phyloP scores from a whole-genome alignment of 2,888 invertebrate genomes.

The Spodoptera picta region DNA sequence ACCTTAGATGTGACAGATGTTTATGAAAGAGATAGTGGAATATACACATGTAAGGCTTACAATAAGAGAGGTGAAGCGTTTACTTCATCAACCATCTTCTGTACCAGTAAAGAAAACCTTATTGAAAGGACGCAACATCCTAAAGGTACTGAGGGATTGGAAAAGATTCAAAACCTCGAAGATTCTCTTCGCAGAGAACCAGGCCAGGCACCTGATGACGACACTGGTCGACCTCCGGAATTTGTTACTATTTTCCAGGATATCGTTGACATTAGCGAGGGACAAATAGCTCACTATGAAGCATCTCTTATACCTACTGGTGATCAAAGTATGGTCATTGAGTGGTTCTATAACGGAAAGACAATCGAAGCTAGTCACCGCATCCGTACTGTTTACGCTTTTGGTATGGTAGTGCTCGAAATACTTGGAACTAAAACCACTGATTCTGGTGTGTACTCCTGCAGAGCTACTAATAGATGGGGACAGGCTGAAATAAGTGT shows the following conservation, averaged over 20 bases:
- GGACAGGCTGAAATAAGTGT: constrained; percentile 96
- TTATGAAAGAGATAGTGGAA: constrained; percentile 97
- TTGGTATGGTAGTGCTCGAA: constrained; percentile 99
- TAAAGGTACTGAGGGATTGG: constrained; percentile 97
- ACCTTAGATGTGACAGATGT: constrained; percentile 97
- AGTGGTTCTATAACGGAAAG: constrained; percentile 98
- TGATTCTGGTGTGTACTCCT: constrained; percentile 97
- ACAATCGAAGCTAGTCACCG: constrained; percentile 96
- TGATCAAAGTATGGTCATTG: constrained; percentile 97
- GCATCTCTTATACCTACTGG: constrained; percentile 98
- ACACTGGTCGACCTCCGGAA: constrained; percentile 95
- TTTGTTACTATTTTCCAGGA: constrained; percentile 96
- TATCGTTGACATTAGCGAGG: constrained; percentile 95
- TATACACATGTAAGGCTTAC: constrained; percentile 96
- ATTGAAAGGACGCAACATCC: constrained; percentile 97
- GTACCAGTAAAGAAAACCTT: constrained; percentile 93
- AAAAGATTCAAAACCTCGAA: constrained; percentile 96
- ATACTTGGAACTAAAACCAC: constrained; percentile 97
- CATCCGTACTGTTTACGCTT: constrained; percentile 97
- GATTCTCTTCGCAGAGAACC: constrained; percentile 94
- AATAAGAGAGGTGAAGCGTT: constrained; percentile 97
- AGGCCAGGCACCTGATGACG: constrained; percentile 91
- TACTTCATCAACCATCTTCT: constrained; percentile 96
- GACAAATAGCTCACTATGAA: constrained; percentile 99
- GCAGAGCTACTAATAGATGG: constrained; percentile 96